Base-by-base conservation (phyloP, 2,888 invertebrate genomes). In the Craniophora ligustri region DNA sequence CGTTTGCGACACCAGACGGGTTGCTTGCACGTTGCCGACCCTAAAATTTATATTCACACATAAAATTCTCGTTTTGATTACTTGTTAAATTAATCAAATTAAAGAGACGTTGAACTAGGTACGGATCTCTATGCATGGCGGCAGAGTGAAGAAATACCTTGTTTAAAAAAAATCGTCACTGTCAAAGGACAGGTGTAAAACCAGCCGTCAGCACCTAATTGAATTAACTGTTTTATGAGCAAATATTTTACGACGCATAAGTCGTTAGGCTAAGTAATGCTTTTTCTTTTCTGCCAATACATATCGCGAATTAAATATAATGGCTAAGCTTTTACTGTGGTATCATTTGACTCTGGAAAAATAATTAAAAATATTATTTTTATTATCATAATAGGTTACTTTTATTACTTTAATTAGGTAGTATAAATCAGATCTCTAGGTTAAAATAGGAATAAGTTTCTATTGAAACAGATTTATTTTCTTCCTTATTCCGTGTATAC, bases 61-160 rank as follows among this genome's bases (percentile, higher is more conserved):
- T n/a, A n/a, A n/a, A n/a, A n/a, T n/a, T n/a, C n/a, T n/a, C 18
- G 41, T 55, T 66, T 67, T 67, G 71, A 77, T 75, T 55, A 42
- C 49, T 67, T 66, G 58, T 67, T 54, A 70, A 75, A 63, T 50
- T 46, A 44, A 57, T 40, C 38, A 51, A 64, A 66, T 63, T 51
- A 46, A 44, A 18, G 23, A 47, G 60, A 32, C 44, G 45, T 61
- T 56, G n/a, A 66, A 49, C 56, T 36, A 40, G 49, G 53, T 69
- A 72, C 63, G 54, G 32, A 74, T 46, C 30, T 45, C 36, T 46
- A 42, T 50, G 40, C 60, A 57, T 62, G 53, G 54, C 40, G 30
- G 31, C 42, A 11, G 15, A 44, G 39, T 46, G 21, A 31, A n/a
- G 51, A 26, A 36, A 28, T 41, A 11, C 71, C 55, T 70, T 70